A percentile compares a stretch with the other conserved stretches of the same genome.
Conservation (phyloP, 2,797 vertebrate genomes). For the Chelon auratus region DNA sequence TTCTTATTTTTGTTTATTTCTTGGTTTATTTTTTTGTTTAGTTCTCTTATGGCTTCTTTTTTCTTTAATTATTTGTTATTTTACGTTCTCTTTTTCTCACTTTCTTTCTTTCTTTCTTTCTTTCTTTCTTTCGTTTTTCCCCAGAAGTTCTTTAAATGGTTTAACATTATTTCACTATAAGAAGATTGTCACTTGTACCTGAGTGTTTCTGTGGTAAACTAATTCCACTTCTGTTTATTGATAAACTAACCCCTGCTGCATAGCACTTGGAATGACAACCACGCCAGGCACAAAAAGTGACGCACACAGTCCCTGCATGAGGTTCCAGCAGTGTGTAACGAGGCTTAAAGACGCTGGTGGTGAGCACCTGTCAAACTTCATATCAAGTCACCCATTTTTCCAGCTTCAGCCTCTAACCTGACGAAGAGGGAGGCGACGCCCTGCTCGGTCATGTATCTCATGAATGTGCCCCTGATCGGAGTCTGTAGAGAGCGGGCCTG, state of each 20-base stretch:
- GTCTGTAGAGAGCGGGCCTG: slow-evolving; percentile 22
- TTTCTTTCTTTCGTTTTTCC: background rate
- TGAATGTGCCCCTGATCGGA: slow-evolving; percentile 22
- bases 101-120: background rate
- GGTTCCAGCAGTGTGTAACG: slow-evolving; percentile 50
- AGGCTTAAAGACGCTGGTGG: slow-evolving; percentile 44
- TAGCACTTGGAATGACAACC: slow-evolving; percentile 57
- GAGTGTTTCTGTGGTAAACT: background rate
- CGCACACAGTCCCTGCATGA: slow-evolving; percentile 51
- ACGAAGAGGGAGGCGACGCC: slow-evolving; percentile 21
- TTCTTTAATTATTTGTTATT: background rate
- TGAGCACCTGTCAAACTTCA: slow-evolving; percentile 89
- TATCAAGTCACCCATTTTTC: slow-evolving; percentile 83
- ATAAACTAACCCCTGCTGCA: slow-evolving; percentile 27
- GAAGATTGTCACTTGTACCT: background rate
- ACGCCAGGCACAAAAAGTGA: slow-evolving; percentile 57
- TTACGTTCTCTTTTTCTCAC: background rate
- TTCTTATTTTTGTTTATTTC: background rate
- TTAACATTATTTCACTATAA: background rate
- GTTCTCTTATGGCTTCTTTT: background rate
- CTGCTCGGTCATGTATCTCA: slow-evolving; percentile 25
- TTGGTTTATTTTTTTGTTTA: background rate
- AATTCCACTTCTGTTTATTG: slow-evolving; percentile 43
- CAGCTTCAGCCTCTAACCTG: slow-evolving; percentile 71
- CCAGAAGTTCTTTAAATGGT: background rate